Base-by-base conservation (phyloP, 2,797 vertebrate genomes). In the Argya squamiceps region DNA sequence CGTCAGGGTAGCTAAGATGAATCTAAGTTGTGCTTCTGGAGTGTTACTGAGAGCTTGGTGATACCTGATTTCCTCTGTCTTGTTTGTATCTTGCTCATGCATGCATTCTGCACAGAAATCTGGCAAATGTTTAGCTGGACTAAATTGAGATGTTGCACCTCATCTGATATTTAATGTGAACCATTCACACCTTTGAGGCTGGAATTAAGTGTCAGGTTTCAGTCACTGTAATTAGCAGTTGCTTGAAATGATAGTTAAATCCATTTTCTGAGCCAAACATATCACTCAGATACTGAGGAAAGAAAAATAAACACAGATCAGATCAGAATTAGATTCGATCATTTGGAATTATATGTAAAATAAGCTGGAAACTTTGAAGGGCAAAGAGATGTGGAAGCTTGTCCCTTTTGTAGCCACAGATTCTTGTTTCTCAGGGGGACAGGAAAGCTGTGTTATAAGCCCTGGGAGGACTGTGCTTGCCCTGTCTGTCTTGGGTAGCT, bases 151-250 rank as follows among this genome's bases (percentile, higher is more conserved):
- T 64, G 74, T 87, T 96, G 75, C 6, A 1, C 74, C 36, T 93
- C 64, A 90, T 80, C 88, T 94, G 77, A 41, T 95, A n/a, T 58
- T 92, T 89, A 64, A 70, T 47, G 63, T 3, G 41, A 87, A 39
- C 55, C 55, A 27, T 15, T 82, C 70, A 34, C 63, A 92, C 44
- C 59, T 93, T 46, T 79, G 52, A 93, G 80, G 59, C 60, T 84
- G 88, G 67, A 92, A 82, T 90, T 17, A 71, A 89, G 62, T 32
- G 4, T 82, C 75, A 76, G 22, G 27, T 93, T 96, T 89, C 84
- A 80, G 80, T 89, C 44, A 11, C 68, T 89, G 89, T 93, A 96
- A 90, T 93, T 94, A 96, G 89, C 22, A 3, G 36, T 76, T 92
- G 63, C 86, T 89, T 80, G 59, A 95, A 95, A 82, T 79, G 39